These are phyloP conservation scores for Prionailurus viverrinus DNA, from an alignment of 2,113 vertebrate species.

Conservation along the genomic window DNA sequence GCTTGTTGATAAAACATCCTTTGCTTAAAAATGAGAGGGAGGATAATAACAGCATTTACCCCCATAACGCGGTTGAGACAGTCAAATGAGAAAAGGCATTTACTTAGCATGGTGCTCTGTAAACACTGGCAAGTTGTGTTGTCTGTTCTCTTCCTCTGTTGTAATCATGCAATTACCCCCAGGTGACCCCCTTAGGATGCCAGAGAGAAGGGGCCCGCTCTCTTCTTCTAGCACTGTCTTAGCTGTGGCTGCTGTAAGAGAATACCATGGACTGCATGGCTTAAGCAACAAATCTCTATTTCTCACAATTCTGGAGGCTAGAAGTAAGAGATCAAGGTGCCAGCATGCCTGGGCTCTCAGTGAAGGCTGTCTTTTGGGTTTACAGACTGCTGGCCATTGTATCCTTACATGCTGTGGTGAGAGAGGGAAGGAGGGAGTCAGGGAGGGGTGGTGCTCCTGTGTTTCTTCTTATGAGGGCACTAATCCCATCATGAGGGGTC, in stretches of 20 bases:
- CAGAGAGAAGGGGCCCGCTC: not conserved
- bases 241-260: not conserved
- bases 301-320: not conserved
- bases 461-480: not conserved
- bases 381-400: not conserved
- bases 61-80: not conserved
- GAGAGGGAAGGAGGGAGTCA: not conserved
- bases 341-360: not conserved
- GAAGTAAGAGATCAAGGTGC: not conserved
- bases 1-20: constrained; percentile 59
- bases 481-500: not conserved
- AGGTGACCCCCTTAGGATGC: not conserved
- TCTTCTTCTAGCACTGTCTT: not conserved
- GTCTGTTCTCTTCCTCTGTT: not conserved
- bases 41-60: not conserved
- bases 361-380: not conserved
- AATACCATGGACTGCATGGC: not conserved
- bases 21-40: constrained; percentile 27
- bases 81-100: not conserved
- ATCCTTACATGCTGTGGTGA: not conserved
- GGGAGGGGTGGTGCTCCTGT: no score
- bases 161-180: not conserved
- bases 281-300: not conserved
- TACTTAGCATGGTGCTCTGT: not conserved
- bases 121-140: not conserved